These are phyloP conservation scores for Lepilemur ruficaudatus DNA, from an alignment of 2,797 vertebrate genomes.

Conservation along the genomic window DNA sequence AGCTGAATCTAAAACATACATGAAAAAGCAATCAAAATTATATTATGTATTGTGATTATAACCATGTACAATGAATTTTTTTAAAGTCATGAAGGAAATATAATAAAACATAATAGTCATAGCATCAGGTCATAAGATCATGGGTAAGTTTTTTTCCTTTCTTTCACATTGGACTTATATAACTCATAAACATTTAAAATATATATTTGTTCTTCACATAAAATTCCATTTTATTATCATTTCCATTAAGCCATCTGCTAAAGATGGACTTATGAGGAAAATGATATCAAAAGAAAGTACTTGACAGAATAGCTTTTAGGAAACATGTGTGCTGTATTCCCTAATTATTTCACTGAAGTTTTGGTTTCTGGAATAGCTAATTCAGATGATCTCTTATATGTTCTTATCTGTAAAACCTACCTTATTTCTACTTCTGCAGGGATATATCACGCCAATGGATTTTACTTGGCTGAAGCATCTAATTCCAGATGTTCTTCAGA, in stretches of 20 bases:
- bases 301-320: not conserved
- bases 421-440: conserved; percentile 82
- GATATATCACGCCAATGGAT: conserved; percentile 93
- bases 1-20: not conserved
- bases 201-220: not conserved
- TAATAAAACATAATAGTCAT: not conserved
- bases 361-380: not conserved
- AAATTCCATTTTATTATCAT: not conserved
- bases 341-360: not conserved
- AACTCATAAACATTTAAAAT: not conserved
- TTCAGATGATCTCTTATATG: not conserved
- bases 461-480: conserved; percentile 92
- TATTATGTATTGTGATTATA: not conserved
- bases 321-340: not conserved
- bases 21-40: not conserved
- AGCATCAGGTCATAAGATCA: not conserved
- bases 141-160: not conserved
- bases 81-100: conserved; percentile 15
- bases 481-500: conserved; percentile 91
- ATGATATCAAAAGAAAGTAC: not conserved
- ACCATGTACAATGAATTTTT: conserved; percentile 1
- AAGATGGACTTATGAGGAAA: not conserved
- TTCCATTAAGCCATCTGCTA: not conserved
- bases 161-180: not conserved
- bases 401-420: not conserved